Evolutionary conservation across 2,888 invertebrate species (phyloP).

Genomic region (Eupeodes luniger): DNA sequence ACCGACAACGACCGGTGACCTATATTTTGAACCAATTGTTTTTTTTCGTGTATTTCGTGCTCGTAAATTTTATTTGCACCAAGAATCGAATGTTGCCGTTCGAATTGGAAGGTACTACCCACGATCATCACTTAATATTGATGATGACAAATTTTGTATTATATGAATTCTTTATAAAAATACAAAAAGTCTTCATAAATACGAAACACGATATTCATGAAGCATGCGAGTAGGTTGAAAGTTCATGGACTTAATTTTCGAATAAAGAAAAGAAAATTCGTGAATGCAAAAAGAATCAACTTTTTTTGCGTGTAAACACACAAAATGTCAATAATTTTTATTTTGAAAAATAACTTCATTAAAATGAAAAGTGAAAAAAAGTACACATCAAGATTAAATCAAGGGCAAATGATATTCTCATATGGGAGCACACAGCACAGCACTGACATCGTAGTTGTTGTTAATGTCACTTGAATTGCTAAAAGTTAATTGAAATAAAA

Average conservation of each 20-base stretch:
- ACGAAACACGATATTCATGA: conserved; percentile 2
- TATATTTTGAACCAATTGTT: conserved; percentile 55
- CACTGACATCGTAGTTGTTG: conserved; percentile 20
- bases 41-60: conserved; percentile 12
- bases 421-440: conserved; percentile 3
- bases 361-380: neutral
- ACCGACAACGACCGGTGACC: conserved; percentile 32
- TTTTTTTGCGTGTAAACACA: neutral
- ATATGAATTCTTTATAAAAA: conserved; percentile 28
- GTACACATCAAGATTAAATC: conserved; percentile 14
- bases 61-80: conserved; percentile 28
- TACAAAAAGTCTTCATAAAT: conserved; percentile 5
- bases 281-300: neutral
- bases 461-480: conserved; percentile 69
- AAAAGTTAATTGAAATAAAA: conserved; percentile 67
- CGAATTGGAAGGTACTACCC: conserved; percentile 39
- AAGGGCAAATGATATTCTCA: conserved; percentile 40
- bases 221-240: conserved; percentile 37
- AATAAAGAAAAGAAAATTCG: neutral
- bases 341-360: neutral
- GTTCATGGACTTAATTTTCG: conserved; percentile 40
- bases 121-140: conserved; percentile 48
- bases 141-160: conserved; percentile 59
- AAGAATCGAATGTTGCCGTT: conserved; percentile 29
- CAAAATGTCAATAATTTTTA: neutral